A percentile compares a stretch with the other conserved stretches of the same genome.
Conservation (phyloP, 2,888 invertebrate species). For the Papilio elwesi region DNA sequence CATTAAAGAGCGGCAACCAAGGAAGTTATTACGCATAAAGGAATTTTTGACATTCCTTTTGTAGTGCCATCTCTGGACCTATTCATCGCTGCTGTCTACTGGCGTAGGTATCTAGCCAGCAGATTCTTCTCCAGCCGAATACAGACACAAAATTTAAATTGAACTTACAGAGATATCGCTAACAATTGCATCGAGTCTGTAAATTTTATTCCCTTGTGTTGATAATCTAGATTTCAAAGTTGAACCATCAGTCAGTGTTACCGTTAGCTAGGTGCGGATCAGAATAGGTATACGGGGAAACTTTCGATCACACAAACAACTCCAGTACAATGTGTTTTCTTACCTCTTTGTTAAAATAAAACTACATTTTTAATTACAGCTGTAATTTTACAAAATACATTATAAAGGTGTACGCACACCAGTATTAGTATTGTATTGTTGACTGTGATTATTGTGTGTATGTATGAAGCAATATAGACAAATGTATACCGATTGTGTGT, state of each 20-base stretch:
- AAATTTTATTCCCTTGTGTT: not conserved
- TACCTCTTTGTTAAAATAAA: not conserved
- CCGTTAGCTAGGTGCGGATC: constrained; percentile 1
- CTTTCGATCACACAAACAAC: not conserved
- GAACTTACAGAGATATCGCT: not conserved
- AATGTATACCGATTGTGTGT: no score
- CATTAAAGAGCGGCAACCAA: no score
- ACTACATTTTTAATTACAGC: no score
- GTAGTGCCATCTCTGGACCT: no score
- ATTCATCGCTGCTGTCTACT: no score
- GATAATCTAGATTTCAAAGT: constrained; percentile 18
- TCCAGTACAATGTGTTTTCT: not conserved
- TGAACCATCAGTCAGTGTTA: constrained; percentile 28
- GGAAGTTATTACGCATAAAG: no score
- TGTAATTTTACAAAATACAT: no score
- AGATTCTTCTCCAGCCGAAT: not conserved
- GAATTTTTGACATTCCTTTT: not conserved
- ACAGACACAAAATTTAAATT: not conserved
- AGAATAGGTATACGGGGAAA: not conserved
- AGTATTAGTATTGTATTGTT: no score
- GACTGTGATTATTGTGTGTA: no score
- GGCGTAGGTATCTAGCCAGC: not conserved
- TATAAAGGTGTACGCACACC: no score
- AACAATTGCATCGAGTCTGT: not conserved
- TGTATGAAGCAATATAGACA: no score